These are phyloP conservation scores for Leptestheria dahalacensis DNA, from an alignment of 1,140 invertebrate genomes.

Conservation along the genomic window DNA sequence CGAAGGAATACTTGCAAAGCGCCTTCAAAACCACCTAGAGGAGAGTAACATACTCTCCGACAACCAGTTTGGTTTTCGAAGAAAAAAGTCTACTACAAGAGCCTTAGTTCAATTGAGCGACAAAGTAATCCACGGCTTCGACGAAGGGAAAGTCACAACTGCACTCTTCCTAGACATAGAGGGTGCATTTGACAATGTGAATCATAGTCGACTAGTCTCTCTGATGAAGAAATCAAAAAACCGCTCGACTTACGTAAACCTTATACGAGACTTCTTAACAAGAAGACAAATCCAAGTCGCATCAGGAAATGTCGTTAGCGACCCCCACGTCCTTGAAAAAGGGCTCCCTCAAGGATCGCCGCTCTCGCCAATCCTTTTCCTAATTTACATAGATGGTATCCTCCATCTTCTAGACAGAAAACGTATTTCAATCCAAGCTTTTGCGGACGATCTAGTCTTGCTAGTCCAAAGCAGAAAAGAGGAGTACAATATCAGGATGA, in stretches of 20 bases:
- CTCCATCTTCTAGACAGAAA: background rate
- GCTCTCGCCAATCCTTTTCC: slow-evolving; percentile 2
- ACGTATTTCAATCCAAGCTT: background rate
- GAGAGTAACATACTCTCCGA: background rate
- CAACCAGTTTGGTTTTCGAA: slow-evolving; percentile 1
- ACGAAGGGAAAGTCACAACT: slow-evolving; percentile 3
- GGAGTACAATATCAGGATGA: background rate
- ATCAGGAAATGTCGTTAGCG: background rate
- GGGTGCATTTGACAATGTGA: background rate
- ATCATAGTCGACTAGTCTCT: background rate
- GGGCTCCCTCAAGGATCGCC: slow-evolving; percentile 5
- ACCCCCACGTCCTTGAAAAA: background rate
- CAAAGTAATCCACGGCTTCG: slow-evolving; percentile 4
- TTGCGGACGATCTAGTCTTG: background rate
- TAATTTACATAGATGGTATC: slow-evolving; percentile 1
- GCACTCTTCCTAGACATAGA: slow-evolving; percentile 1
- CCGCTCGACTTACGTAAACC: background rate
- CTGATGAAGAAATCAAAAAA: background rate
- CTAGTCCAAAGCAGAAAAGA: background rate
- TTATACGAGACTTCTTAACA: background rate
- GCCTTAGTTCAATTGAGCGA: background rate
- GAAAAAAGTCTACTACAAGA: background rate
- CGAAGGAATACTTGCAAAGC: background rate
- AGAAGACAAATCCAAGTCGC: background rate
- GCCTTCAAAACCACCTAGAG: background rate